phyloP scores from a whole-genome alignment of 2,797 vertebrate genomes.

The Labeo calbasu region DNA sequence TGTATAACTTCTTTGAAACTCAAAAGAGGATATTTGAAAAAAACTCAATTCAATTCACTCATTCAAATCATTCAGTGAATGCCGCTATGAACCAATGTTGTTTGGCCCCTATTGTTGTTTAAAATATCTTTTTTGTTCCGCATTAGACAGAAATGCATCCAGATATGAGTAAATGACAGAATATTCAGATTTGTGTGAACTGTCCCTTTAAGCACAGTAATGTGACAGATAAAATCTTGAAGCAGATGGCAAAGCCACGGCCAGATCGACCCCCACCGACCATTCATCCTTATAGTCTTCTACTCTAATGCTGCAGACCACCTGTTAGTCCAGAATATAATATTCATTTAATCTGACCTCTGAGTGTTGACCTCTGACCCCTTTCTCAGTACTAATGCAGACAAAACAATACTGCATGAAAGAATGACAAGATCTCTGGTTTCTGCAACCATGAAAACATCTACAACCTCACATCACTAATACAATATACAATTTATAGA shows the following conservation, averaged over 20 bases:
- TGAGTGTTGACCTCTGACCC: conserved; percentile 51
- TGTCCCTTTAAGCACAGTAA: neutral
- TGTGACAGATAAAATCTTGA: conserved; percentile 49
- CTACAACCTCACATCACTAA: neutral
- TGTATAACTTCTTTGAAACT: neutral
- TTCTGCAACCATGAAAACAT: neutral
- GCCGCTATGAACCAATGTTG: neutral
- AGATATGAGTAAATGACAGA: neutral
- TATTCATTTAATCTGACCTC: conserved; percentile 52
- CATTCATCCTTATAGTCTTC: conserved; percentile 48
- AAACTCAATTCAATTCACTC: no score
- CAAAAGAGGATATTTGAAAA: neutral
- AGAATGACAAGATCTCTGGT: neutral
- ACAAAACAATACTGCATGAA: conserved; percentile 19
- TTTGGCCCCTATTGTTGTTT: neutral
- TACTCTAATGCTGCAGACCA: conserved; percentile 44
- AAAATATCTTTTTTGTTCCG: neutral
- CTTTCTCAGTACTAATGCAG: neutral
- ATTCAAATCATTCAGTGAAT: neutral
- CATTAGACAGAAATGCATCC: neutral
- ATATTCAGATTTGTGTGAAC: neutral
- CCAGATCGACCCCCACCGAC: conserved; percentile 21
- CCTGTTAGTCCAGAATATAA: conserved; percentile 56
- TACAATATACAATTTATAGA: neutral
- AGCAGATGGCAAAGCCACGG: conserved; percentile 49